phyloP scores from a whole-genome alignment of 2,888 invertebrate species.

The Pandemis cinnamomeana region DNA sequence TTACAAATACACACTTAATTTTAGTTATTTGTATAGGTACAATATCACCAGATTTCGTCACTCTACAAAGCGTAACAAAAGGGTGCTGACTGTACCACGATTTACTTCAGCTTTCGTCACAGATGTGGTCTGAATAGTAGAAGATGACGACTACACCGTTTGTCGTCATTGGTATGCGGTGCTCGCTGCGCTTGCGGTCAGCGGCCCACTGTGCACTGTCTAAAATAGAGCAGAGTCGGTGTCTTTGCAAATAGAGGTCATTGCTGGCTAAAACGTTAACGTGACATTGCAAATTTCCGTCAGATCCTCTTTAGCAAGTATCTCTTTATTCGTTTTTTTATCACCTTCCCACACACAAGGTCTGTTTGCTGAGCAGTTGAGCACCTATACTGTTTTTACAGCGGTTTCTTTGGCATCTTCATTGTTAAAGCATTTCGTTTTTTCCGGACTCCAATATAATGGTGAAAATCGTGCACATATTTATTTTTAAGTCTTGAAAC shows the following conservation, averaged over 20 bases:
- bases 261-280: constrained; percentile 23
- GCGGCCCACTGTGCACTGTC: constrained; percentile 26
- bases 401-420: neutral
- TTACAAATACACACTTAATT: no score
- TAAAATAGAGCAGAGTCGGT: constrained; percentile 23
- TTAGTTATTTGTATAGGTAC: no score
- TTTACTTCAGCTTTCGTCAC: constrained; percentile 28
- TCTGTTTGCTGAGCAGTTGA: neutral
- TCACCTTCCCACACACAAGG: constrained; percentile 17
- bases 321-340: constrained; percentile 9
- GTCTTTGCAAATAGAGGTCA: constrained; percentile 22
- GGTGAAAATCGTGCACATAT: no score
- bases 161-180: constrained; percentile 29
- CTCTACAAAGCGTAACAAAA: no score
- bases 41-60: no score
- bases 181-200: constrained; percentile 28
- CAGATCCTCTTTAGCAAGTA: constrained; percentile 12
- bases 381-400: constrained; percentile 6
- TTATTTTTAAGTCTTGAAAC: no score
- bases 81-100: neutral
- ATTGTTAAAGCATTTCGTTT: neutral
- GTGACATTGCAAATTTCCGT: constrained; percentile 7
- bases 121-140: constrained; percentile 24
- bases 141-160: constrained; percentile 20
- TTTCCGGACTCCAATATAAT: no score